These are phyloP conservation scores for Monarcha castaneiventris DNA, from an alignment of 2,113 vertebrate species.

Conservation along the genomic window DNA sequence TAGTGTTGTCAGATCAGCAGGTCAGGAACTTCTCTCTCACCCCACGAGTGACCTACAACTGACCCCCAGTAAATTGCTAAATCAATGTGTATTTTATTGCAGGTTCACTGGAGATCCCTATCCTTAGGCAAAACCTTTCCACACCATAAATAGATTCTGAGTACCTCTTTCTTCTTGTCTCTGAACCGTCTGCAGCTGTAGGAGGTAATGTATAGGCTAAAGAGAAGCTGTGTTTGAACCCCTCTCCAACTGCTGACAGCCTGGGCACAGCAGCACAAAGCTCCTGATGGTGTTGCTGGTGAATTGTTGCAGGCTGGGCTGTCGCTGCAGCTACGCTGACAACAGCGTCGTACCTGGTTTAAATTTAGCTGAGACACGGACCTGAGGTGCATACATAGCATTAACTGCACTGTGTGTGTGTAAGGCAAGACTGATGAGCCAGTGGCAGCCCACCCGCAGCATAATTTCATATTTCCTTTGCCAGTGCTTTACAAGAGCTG, in stretches of 20 bases:
- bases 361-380: not conserved
- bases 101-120: not conserved
- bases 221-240: not conserved
- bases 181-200: not conserved
- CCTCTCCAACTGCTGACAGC: not conserved
- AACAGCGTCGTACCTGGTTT: not conserved
- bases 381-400: not conserved
- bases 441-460: not conserved
- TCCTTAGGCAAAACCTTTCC: not conserved
- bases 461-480: not conserved
- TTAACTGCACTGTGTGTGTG: fast-evolving
- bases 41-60: not conserved
- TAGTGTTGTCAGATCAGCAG: not conserved
- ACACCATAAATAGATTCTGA: not conserved
- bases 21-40: not conserved
- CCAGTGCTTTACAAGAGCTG: not conserved
- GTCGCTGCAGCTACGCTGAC: not conserved
- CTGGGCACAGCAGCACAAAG: not conserved
- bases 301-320: not conserved
- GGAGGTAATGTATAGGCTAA: not conserved
- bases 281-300: not conserved
- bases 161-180: not conserved
- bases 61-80: not conserved
- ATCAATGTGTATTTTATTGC: not conserved
- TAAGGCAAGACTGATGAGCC: not conserved